Conservation (phyloP, 2,113 vertebrate species). For the Asarcornis scutulata region DNA sequence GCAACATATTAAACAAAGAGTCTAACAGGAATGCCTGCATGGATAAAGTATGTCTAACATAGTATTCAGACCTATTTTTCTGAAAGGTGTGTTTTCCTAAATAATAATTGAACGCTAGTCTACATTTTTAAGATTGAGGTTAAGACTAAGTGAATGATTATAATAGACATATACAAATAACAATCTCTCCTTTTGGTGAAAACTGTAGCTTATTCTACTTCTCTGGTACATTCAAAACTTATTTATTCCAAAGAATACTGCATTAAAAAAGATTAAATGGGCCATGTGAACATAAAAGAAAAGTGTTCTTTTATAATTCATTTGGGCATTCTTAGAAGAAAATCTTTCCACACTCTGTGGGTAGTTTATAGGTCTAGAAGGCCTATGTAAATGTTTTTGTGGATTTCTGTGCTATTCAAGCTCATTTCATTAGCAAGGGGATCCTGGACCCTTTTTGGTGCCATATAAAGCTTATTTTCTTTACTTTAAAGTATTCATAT, state of each 20-base stretch:
- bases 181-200: neutral
- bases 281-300: conserved; percentile 60
- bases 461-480: neutral
- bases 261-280: conserved; percentile 70
- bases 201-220: neutral
- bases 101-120: neutral
- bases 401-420: conserved; percentile 21
- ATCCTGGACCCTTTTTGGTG: neutral
- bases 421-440: conserved; percentile 3
- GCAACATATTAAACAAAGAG: accelerated
- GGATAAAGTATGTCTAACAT: neutral
- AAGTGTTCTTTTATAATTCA: conserved; percentile 65
- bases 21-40: neutral
- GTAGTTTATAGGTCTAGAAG: conserved; percentile 37
- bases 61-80: neutral
- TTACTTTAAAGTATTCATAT: conserved; percentile 5
- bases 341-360: neutral
- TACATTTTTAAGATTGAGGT: neutral
- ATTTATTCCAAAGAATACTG: conserved; percentile 62
- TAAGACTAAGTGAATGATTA: conserved; percentile 17
- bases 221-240: conserved; percentile 31
- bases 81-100: neutral
- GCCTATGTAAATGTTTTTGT: conserved; percentile 9
- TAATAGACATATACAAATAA: conserved; percentile 12
- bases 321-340: conserved; percentile 47